These are phyloP conservation scores for Amblyraja radiata DNA, from an alignment of 2,797 vertebrate genomes.

Conservation along the genomic window DNA sequence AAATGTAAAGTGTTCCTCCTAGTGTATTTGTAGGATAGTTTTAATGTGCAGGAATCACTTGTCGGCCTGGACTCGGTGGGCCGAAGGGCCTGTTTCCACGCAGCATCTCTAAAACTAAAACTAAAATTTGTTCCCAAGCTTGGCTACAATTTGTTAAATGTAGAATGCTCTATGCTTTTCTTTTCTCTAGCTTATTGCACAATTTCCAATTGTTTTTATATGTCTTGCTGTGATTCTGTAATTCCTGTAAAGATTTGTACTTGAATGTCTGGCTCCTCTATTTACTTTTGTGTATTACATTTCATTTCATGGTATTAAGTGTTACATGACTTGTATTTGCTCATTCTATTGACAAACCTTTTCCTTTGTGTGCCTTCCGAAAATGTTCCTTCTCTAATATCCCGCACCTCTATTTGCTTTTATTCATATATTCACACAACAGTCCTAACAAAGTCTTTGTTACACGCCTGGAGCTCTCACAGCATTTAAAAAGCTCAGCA, in stretches of 20 bases:
- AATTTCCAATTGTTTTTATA: neutral
- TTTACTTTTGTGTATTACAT: neutral
- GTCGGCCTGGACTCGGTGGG: no score
- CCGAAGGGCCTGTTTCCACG: no score
- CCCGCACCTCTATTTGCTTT: neutral
- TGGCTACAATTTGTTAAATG: neutral
- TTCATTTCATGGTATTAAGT: neutral
- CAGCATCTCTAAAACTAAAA: no score
- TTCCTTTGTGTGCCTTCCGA: neutral
- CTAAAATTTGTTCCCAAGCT: neutral
- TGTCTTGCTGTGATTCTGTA: neutral
- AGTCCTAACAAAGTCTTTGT: neutral
- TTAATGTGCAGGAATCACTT: no score
- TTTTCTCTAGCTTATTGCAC: neutral
- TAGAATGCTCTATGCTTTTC: neutral
- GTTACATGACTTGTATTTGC: neutral
- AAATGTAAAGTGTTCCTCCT: no score
- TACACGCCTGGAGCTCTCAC: neutral
- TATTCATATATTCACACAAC: neutral
- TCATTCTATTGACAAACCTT: neutral
- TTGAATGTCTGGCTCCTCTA: neutral
- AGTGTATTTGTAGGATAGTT: no score
- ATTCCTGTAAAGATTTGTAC: neutral
- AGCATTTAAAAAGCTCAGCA: neutral
- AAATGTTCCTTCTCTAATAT: neutral